Evolutionary conservation across 2,113 vertebrate species (phyloP), one percentile per base, ranked within the genome.

Genomic region (Saimiri boliviensis): DNA sequence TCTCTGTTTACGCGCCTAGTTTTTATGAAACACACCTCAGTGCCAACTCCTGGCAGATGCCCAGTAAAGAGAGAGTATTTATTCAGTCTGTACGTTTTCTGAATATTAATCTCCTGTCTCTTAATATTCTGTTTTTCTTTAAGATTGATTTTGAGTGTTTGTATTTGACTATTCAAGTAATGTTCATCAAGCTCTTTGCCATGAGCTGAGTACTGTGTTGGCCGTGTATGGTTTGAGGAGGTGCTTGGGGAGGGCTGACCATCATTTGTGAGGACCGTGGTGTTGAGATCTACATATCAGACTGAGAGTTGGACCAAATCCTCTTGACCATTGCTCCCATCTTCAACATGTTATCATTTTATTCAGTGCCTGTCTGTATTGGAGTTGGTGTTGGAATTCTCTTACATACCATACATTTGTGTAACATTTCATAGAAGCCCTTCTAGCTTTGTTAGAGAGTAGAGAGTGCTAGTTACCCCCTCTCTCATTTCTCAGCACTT

Each of bases 341-440:
- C 37, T 92, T 83, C 86, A 94, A 42, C n/a, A 13, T 77, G 80
- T 92, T 90, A 35, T 76, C 63, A 35, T 92, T 54, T 89, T 92
- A 79, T 82, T 94, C n/a, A 13, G 32, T 52, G 76, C 35, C 25
- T 88, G 21, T 93, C 89, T 74, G 11, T 25, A n/a, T 47, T 45
- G 2, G 37, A 73, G 70, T 92, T 58, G 17, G 30, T 60, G 8
- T 66, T 82, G 17, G 37, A 40, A 5, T 97, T 87, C 63, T 68
- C 81, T 87, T 87, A 60, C 63, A 19, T 40, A 13, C 11, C 32
- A 5, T 60, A 21, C 16, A 27, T 82, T 68, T 92, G 20, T 37
- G 3, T 85, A 56, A 27, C 52, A 23, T 52, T 60, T 45, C 66
- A 32, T 47, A 83, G 13, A 81, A 84, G 23, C 19, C 37, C 19